Conservation (phyloP, 2,113 vertebrate species). For the Arenaria interpres region DNA sequence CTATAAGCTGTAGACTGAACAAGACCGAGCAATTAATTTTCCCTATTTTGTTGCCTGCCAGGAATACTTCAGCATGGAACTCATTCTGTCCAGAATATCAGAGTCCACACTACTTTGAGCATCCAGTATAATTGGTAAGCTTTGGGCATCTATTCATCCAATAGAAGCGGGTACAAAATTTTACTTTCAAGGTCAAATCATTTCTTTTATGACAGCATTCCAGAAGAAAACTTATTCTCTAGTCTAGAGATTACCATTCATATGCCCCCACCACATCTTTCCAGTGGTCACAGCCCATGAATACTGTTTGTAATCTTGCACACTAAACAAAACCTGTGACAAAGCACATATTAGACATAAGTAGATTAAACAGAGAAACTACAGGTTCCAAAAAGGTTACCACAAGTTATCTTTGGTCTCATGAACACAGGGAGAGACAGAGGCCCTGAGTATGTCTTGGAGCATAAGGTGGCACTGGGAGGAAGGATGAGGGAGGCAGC, state of each 20-base stretch:
- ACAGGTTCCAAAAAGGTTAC: not conserved
- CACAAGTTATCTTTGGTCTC: not conserved
- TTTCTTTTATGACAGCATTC: not conserved
- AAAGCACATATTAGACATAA: not conserved
- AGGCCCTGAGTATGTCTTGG: accelerated
- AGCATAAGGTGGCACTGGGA: not conserved
- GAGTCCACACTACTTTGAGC: not conserved
- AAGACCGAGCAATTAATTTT: not conserved
- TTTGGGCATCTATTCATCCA: not conserved
- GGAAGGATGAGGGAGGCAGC: not conserved
- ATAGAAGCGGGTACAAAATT: not conserved
- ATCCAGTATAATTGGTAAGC: not conserved
- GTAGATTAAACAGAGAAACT: not conserved
- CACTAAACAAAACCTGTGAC: not conserved
- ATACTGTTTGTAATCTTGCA: not conserved
- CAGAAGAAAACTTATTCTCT: not conserved
- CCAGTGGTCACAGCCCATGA: not conserved
- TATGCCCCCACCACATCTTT: not conserved
- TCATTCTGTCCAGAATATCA: not conserved
- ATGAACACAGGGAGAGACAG: not conserved
- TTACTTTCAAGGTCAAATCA: not conserved
- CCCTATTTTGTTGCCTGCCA: not conserved
- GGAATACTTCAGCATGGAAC: not conserved
- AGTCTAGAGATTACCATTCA: not conserved
- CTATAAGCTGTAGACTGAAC: not conserved